Base-by-base conservation (phyloP, 2,888 invertebrate species). In the Linnaemya tessellans region DNA sequence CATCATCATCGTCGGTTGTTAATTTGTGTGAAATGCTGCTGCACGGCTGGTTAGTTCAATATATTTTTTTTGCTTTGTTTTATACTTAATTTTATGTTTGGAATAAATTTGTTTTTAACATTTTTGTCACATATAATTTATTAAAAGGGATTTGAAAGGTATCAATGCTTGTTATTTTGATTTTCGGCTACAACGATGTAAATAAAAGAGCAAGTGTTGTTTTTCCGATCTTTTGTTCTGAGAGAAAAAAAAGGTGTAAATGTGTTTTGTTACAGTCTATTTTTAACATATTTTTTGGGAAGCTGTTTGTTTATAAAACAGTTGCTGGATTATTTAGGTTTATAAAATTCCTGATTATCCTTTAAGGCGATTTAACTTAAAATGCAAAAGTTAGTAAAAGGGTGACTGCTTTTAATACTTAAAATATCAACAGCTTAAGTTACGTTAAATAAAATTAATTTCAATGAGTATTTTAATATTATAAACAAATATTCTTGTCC, bases 91-190 rank as follows among this genome's bases (percentile, higher is more conserved):
- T 41, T 41, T 41, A 10, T 30, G 7, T 56, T 56, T 70, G 35
- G 65, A 74, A 70, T 73, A 79, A 49, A 58, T 79, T 79, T 81
- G 51, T 75, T 85, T 80, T 65, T 46, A n/a, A 78, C 64, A 79
- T 74, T 65, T 82, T 70, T 85, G 85, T 85, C 85, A 82, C 82
- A 85, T 79, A 20, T 60, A 82, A 79, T 85, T 82, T 70, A 80
- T 84, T 77, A 46, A 25, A 15, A 71, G 51, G 51, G 35, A 38
- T 68, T 60, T 67, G 18, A 18, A 73, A 73, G 30, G 46, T 71
- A 60, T 46, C 30, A 35, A 30, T 49, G 25, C n/a, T 41, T 25
- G 25, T 64, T 41, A 54, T 43, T 56, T 43, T 56, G 5, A 15
- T 56, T 56, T 18, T 51, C 51, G 51, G 8, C 18, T 51, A 18